phyloP scores from a whole-genome alignment of 2,113 vertebrate species.

The Pitta sordida region DNA sequence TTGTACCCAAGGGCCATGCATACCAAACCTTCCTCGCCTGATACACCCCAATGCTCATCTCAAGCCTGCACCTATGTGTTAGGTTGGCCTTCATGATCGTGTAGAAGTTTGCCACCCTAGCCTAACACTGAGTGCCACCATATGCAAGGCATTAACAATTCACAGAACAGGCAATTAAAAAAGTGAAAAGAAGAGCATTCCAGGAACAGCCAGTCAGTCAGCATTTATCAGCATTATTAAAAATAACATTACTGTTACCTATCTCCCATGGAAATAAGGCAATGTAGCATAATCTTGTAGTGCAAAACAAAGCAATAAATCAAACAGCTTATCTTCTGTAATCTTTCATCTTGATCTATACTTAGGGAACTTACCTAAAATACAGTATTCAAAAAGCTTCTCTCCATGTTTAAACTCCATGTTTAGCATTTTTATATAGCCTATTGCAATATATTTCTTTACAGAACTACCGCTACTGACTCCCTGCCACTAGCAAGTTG shows the following conservation, averaged over 20 bases:
- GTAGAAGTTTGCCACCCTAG: background rate
- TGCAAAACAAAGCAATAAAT: background rate
- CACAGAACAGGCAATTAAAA: background rate
- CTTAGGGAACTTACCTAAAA: background rate
- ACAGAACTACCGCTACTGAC: background rate
- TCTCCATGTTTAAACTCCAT: rapidly evolving
- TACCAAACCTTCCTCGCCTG: background rate
- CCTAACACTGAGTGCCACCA: background rate
- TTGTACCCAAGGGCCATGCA: background rate
- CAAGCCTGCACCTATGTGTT: background rate
- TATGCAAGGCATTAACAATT: background rate
- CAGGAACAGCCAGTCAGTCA: background rate
- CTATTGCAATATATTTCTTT: background rate
- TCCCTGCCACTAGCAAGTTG: background rate
- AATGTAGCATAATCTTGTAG: background rate
- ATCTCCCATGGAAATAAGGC: background rate
- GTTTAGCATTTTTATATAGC: background rate
- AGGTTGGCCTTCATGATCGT: background rate
- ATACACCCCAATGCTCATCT: background rate
- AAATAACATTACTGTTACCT: background rate
- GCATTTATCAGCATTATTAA: background rate
- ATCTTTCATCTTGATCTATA: background rate
- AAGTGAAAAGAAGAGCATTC: background rate
- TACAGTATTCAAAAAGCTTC: background rate
- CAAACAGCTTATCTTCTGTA: background rate